Evolutionary conservation across 2,113 vertebrate species (phyloP), one percentile per base, ranked within the genome.

Genomic region (Riparia riparia): DNA sequence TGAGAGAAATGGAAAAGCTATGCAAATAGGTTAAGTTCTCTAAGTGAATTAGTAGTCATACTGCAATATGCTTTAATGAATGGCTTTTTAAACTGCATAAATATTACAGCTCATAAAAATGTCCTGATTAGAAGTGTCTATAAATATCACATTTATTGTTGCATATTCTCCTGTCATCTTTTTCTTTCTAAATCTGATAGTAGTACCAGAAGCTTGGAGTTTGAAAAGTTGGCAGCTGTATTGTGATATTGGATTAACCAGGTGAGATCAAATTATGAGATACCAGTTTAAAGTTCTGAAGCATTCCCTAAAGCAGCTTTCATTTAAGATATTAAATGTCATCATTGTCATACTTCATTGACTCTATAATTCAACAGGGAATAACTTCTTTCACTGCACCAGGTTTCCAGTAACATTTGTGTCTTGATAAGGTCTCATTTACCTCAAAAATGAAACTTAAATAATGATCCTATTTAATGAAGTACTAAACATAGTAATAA

Each of bases 321-420:
- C 77, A 90, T 92, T 93, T 96, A 82, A 83, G 47, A 57, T 93
- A 94, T 91, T 96, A 96, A 97, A 97, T 94, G 83, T 58, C 85
- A 95, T 93, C 3, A 80, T 83, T 95, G 97, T 87, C 65, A 80
- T 71, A 91, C 90, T 93, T 94, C 69, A 95, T 91, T 95, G 91
- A 87, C 63, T 95, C 50, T 79, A 14, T 87, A 96, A 94, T 81
- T 95, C 93, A 82, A 72, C 60, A 80, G 81, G 76, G 91, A 96
- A 95, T 85, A 89, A 45, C 37, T 93, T 93, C 19, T 57, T 90
- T 76, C 57, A 51, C 37, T 51, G 71, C 14, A 85, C 21, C 49
- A 90, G 39, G 53, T 83, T 96, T 90, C 41, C 57, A 24, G 29
- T 29, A 93, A 58, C 7, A 37, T 86, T 94, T 91, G 56, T 83